Evolutionary conservation across 1,140 invertebrate species (phyloP).

Genomic region (Pissodes strobi): DNA sequence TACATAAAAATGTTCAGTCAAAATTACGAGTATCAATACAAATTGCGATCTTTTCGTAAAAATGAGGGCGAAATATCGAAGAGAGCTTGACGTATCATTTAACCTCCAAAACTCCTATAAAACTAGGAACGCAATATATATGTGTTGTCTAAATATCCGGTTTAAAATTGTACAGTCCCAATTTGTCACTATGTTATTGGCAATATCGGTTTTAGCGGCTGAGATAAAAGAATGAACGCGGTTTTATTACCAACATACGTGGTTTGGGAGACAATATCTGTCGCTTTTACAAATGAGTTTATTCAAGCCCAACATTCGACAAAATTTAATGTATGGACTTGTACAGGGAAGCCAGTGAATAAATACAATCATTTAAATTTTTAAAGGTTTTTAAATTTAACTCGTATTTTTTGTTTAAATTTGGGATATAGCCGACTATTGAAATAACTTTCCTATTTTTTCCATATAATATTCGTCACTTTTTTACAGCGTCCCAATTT

Average conservation of each 20-base stretch:
- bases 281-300: slow-evolving; percentile 23
- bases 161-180: slow-evolving; percentile 30
- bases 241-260: slow-evolving; percentile 27
- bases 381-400: too few species aligned
- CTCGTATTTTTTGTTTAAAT: too few species aligned
- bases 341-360: too few species aligned
- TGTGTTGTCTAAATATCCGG: slow-evolving; percentile 12
- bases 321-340: too few species aligned
- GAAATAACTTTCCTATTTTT: too few species aligned
- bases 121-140: slow-evolving; percentile 10
- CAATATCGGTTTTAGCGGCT: slow-evolving; percentile 31
- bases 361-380: too few species aligned
- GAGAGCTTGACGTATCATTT: not conserved
- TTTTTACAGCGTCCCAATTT: too few species aligned
- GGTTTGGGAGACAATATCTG: slow-evolving; percentile 30
- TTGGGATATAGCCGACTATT: too few species aligned
- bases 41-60: too few species aligned
- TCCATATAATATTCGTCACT: too few species aligned
- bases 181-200: slow-evolving; percentile 31
- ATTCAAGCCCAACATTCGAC: not conserved
- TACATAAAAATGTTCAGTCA: too few species aligned
- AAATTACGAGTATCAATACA: too few species aligned
- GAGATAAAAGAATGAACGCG: slow-evolving; percentile 32
- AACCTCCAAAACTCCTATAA: not conserved
- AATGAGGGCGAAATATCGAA: not conserved